Percentiles rank a stretch among this genome's conserved stretches.
These are phyloP conservation scores for Enteromius trimaculatus DNA, from an alignment of 2,797 vertebrate genomes.

Conservation along the genomic window DNA sequence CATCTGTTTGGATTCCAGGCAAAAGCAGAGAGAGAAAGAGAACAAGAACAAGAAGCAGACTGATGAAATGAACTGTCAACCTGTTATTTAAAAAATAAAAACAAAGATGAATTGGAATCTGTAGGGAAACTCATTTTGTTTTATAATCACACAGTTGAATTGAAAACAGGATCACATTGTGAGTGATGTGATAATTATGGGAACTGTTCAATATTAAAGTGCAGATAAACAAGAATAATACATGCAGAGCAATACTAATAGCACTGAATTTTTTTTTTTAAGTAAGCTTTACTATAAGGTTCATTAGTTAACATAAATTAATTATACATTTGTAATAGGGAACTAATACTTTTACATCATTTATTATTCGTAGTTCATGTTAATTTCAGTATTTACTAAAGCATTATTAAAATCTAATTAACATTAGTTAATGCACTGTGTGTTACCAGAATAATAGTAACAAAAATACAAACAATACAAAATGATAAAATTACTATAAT, in stretches of 20 bases:
- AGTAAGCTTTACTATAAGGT: background rate
- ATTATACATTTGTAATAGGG: background rate
- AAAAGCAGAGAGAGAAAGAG: constrained; percentile 36
- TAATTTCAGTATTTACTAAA: background rate
- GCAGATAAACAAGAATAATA: background rate
- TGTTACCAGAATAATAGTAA: background rate
- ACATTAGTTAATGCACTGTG: background rate
- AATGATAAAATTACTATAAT: background rate
- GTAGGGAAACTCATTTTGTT: background rate
- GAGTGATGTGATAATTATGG: constrained; percentile 2
- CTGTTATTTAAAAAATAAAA: background rate
- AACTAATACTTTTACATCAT: background rate
- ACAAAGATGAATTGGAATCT: background rate
- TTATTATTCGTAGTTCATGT: background rate
- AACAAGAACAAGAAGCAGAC: constrained; percentile 7
- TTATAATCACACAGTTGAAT: background rate
- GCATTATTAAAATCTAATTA: background rate
- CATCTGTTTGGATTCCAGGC: constrained; percentile 54
- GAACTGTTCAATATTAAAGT: background rate
- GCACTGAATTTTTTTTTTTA: background rate
- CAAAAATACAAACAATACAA: background rate
- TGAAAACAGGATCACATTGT: background rate
- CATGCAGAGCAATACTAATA: background rate
- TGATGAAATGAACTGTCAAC: constrained; percentile 9
- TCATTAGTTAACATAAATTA: background rate